Evolutionary conservation across 2,113 vertebrate genomes (phyloP), one percentile per base, ranked within the genome.

Genomic region (Triplophysa rosa): DNA sequence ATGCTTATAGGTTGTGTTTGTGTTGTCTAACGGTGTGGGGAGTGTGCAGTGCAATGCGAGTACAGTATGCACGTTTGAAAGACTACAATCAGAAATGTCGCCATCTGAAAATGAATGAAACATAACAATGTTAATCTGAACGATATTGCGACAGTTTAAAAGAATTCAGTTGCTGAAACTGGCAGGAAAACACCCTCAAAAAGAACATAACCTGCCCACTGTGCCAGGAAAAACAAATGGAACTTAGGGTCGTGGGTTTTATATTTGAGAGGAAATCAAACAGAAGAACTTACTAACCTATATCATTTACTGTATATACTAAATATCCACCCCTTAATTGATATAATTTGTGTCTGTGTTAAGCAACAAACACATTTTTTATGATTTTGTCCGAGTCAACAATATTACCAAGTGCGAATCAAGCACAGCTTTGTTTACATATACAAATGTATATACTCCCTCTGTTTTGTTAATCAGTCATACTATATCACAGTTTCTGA

Each of bases 51-150:
- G 26, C 26, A 29, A 6, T 33, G 4, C 2, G 52, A 19, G 17
- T 56, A 65, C 24, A 2, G 23, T 66, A 56, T 67, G 52, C 23
- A 33, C 61, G 71, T 47, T 26, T 23, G 23, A 11, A 23, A 67
- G 77, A 61, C 59, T n/a, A 40, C 33, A 58, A 73, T 19, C 56
- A 29, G 56, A 73, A 85, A 72, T 78, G 45, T 75, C 74, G 16
- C 80, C 67, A 81, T 72, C 68, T 47, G 33, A 82, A 61, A 23
- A 68, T 21, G 52, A 76, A 65, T 0, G 81, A 89, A 59, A 80
- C 59, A 13, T 61, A 74, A 81, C 82, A 87, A 86, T 87, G 87
- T 80, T 63, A 69, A 74, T 26, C 52, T 45, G 14, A 56, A 84
- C 14, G 49, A 52, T 52, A 83, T 82, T 61, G 24, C 62, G n/a